phyloP scores from a whole-genome alignment of 2,113 vertebrate genomes.

The Thamnaconus septentrionalis region DNA sequence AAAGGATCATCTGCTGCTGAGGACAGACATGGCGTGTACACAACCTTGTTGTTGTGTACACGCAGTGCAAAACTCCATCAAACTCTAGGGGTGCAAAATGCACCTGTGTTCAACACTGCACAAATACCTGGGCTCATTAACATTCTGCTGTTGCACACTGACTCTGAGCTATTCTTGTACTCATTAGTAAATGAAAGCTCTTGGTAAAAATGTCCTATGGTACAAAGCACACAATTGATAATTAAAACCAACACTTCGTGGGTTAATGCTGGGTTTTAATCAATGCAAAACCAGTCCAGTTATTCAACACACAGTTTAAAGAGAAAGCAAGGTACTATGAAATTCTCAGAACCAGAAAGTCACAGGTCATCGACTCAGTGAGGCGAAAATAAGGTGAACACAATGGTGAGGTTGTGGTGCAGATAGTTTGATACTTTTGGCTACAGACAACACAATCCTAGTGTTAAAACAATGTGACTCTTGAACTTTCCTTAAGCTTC shows the following conservation, averaged over 20 bases:
- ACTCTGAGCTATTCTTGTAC: too few relatives aligned
- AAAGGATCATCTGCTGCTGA: too few relatives aligned
- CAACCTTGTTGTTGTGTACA: too few relatives aligned
- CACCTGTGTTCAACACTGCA: too few relatives aligned
- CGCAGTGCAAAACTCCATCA: too few relatives aligned
- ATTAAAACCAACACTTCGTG: not conserved
- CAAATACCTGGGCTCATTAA: too few relatives aligned
- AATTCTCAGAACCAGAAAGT: conserved; percentile 1
- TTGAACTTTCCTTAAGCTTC: conserved; percentile 1
- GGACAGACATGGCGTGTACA: too few relatives aligned
- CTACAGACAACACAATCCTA: conserved; percentile 16
- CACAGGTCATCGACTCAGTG: not conserved
- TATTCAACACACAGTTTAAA: conserved; percentile 44
- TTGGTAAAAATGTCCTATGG: not conserved
- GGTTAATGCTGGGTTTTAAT: conserved; percentile 51
- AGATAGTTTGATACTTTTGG: conserved; percentile 28
- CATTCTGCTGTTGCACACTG: too few relatives aligned
- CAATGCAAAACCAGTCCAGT: conserved; percentile 41
- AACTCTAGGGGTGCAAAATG: too few relatives aligned
- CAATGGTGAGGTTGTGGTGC: conserved; percentile 12
- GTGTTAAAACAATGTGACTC: conserved; percentile 8
- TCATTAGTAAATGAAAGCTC: too few relatives aligned
- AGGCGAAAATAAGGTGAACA: not conserved
- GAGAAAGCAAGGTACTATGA: conserved; percentile 20
- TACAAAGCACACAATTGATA: not conserved